Conservation (phyloP, 1,140 invertebrate species). For the Solenopsis fugax region DNA sequence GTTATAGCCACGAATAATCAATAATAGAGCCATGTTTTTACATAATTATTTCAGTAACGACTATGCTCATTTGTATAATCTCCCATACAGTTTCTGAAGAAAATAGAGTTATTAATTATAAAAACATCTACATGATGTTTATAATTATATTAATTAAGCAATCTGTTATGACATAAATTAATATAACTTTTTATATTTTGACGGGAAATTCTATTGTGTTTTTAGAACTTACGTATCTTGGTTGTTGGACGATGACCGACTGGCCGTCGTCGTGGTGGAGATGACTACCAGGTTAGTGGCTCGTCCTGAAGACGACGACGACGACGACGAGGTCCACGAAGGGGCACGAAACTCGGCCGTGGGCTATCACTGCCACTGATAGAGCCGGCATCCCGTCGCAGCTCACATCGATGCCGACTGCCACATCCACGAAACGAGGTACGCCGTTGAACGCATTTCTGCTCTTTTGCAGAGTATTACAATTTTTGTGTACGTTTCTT, state of each 20-base stretch:
- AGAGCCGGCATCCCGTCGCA: conserved; percentile 62
- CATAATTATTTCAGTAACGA: conserved; percentile 23
- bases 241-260: conserved; percentile 66
- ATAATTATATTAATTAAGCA: background rate
- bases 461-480: background rate
- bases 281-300: conserved; percentile 74
- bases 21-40: background rate
- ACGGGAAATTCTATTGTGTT: background rate
- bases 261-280: conserved; percentile 71
- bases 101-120: background rate
- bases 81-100: background rate
- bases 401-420: conserved; percentile 74
- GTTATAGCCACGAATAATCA: background rate
- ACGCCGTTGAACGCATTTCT: background rate
- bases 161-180: background rate
- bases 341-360: conserved; percentile 66
- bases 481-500: background rate
- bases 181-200: background rate
- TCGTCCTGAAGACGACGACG: conserved; percentile 75
- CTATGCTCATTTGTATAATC: background rate
- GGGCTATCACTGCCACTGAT: conserved; percentile 75
- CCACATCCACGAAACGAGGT: conserved; percentile 71
- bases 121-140: background rate
- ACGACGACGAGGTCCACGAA: conserved; percentile 73
- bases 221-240: conserved; percentile 1